These are phyloP conservation scores for Scomber scombrus DNA, from an alignment of 2,113 vertebrate genomes.

Conservation along the genomic window DNA sequence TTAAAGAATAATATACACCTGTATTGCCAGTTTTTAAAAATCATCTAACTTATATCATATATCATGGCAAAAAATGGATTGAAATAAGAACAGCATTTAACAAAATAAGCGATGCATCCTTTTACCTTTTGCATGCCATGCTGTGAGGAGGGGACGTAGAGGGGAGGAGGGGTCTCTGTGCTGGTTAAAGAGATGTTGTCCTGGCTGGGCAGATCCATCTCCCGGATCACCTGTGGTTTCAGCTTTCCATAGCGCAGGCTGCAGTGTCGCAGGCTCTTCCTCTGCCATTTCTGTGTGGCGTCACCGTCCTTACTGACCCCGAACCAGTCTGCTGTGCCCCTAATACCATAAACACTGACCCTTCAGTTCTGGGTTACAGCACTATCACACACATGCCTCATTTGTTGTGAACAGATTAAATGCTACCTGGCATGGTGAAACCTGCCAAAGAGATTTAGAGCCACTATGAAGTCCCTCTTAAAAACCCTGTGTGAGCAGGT, in stretches of 20 bases:
- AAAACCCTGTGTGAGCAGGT: conserved; percentile 22
- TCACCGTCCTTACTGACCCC: conserved; percentile 97
- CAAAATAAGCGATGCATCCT: background rate
- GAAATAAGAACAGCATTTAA: background rate
- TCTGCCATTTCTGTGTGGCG: conserved; percentile 96
- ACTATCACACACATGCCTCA: background rate
- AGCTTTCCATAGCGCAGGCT: conserved; percentile 97
- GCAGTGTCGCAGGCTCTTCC: conserved; percentile 98
- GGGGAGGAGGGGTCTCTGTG: conserved; percentile 95
- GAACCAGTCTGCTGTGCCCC: conserved; percentile 99
- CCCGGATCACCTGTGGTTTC: conserved; percentile 95
- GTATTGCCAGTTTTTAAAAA: too few relatives aligned
- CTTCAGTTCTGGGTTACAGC: conserved; percentile 42
- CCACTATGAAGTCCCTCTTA: background rate
- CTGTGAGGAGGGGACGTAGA: conserved; percentile 93
- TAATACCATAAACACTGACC: conserved; percentile 77
- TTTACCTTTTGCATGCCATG: conserved; percentile 97
- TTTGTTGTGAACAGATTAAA: conserved; percentile 9
- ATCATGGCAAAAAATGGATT: background rate
- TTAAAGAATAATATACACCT: too few relatives aligned
- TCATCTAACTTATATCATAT: too few relatives aligned
- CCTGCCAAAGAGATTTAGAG: conserved; percentile 7
- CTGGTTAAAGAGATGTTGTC: conserved; percentile 97
- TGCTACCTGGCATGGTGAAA: background rate
- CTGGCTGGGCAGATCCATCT: conserved; percentile 97